Evolutionary conservation across 2,113 vertebrate genomes (phyloP), one percentile per base, ranked within the genome.

Genomic region (Monarcha castaneiventris): DNA sequence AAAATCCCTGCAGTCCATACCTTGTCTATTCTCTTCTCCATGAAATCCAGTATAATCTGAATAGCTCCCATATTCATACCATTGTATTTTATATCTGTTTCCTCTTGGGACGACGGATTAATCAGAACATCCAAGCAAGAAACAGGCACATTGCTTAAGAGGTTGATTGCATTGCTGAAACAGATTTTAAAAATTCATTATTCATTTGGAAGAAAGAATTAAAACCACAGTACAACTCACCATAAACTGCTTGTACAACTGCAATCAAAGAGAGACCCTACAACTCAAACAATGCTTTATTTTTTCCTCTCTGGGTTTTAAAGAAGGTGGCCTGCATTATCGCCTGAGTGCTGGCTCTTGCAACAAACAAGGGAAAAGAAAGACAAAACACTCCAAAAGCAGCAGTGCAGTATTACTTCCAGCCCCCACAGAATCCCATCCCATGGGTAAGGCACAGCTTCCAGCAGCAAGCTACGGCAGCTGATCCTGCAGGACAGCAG

Each of bases 11-110:
- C 17, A 62, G 37, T 11, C n/a, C 94, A 96, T 98, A 99, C 99
- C 99, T 99, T 99, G 98, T 99, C 99, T 87, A 99, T 99, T 96
- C 99, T 98, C 97, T 98, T 99, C 97, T 99, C 99, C 99, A 99
- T 99, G 97, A 99, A 99, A 96, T 97, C 98, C 93, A 99, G 94
- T 56, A 99, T 97, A 94, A 98, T 97, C 54, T 99, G 98, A 95
- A 99, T 96, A 29, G 97, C 98, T 66, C 98, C 97, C 98, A 99
- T 98, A 96, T 99, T 99, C 98, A 99, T 99, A 49, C 99, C 99
- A 64, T 98, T 98, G 89, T 99, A 99, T 85, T 98, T 98, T 92
- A 97, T 96, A 91, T 97, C 95, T 62, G 97, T 97, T 96, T 98
- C 98, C 82, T 98, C 98, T 94, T 99, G 98, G 64, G 98, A 97